phyloP scores from a whole-genome alignment of 2,797 vertebrate species.

The Threskiornis aethiopicus region DNA sequence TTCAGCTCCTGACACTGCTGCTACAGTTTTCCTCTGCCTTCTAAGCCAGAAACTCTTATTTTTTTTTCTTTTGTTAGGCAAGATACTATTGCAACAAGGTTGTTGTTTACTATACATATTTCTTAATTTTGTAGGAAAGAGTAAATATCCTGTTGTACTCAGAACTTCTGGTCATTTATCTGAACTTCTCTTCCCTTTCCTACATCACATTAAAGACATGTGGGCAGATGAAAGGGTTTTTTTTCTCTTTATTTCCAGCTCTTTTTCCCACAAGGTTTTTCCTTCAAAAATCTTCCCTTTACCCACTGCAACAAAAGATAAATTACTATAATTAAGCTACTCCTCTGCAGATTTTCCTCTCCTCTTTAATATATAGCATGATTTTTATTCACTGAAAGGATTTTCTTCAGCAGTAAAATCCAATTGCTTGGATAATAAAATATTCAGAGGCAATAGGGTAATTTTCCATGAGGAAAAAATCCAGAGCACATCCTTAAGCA shows the following conservation, averaged over 20 bases:
- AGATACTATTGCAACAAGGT: neutral
- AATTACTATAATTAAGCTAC: slow-evolving; percentile 15
- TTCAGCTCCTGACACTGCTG: neutral
- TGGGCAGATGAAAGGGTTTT: neutral
- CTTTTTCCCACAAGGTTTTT: neutral
- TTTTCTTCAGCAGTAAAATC: neutral
- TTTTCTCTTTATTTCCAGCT: neutral
- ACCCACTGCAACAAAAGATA: neutral
- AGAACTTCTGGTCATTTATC: neutral
- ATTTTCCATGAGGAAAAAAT: neutral
- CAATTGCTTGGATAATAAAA: neutral
- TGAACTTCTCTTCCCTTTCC: neutral
- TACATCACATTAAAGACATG: neutral
- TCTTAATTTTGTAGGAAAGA: neutral
- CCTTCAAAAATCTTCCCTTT: neutral
- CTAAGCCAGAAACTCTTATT: neutral
- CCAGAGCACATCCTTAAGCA: neutral
- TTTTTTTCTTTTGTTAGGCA: neutral
- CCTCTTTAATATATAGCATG: neutral
- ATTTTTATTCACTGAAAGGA: neutral
- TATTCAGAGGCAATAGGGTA: neutral
- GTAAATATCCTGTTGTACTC: neutral
- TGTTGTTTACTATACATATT: neutral
- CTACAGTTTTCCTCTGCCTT: neutral
- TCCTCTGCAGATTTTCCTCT: neutral